A percentile compares a stretch with the other conserved stretches of the same genome.
phyloP scores from a whole-genome alignment of 2,888 invertebrate species.

The Pristionchus fissidentatus region DNA sequence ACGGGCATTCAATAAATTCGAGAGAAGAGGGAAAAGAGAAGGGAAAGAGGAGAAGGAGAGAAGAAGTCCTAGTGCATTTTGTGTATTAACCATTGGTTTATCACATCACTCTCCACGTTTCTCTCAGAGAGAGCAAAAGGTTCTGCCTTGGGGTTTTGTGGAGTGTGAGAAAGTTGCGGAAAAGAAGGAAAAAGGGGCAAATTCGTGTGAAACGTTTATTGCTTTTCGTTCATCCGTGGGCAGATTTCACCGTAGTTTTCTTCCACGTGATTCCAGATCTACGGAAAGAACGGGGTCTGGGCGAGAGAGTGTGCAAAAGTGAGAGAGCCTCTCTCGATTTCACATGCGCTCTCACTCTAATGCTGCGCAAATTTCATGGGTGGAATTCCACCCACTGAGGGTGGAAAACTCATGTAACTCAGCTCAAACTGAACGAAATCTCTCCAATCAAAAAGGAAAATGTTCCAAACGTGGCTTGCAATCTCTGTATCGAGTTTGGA shows the following conservation, averaged over 20 bases:
- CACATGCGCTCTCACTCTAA: too few relatives aligned
- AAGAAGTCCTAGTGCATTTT: neutral
- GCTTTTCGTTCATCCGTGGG: neutral
- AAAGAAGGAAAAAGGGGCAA: neutral
- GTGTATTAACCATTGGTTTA: neutral
- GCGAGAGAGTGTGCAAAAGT: too few relatives aligned
- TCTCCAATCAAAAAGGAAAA: too few relatives aligned
- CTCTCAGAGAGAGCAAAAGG: neutral
- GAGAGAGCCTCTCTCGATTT: too few relatives aligned
- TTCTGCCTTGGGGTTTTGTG: constrained; percentile 29
- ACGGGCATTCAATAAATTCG: neutral
- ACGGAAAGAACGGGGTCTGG: too few relatives aligned
- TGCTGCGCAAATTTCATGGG: too few relatives aligned
- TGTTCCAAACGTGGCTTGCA: too few relatives aligned
- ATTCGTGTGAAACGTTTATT: constrained; percentile 9
- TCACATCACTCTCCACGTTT: neutral
- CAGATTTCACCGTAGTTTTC: constrained; percentile 36
- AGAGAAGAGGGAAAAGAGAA: neutral
- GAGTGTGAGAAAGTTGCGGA: neutral
- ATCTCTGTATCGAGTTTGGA: too few relatives aligned
- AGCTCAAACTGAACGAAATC: constrained; percentile 6
- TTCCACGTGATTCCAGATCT: constrained; percentile 5
- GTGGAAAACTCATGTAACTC: too few relatives aligned
- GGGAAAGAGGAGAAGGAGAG: neutral
- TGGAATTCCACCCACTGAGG: too few relatives aligned